Conservation (phyloP, 2,113 vertebrate genomes). For the Oenanthe oenanthe region DNA sequence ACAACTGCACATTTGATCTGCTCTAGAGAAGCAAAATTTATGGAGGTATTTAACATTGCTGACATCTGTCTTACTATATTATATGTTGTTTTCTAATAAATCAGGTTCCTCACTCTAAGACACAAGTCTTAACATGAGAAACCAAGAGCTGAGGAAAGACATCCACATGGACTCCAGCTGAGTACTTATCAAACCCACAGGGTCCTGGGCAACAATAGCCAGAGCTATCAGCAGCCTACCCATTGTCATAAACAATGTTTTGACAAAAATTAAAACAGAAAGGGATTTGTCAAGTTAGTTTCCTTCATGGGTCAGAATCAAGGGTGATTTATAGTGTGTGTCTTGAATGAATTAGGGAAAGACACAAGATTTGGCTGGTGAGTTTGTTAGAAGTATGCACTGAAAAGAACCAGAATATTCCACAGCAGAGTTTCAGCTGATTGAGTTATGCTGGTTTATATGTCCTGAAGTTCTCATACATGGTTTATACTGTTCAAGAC, state of each 20-base stretch:
- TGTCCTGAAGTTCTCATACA: not conserved
- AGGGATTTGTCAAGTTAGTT: constrained; percentile 19
- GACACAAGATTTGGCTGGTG: not conserved
- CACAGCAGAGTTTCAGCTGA: not conserved
- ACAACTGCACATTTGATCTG: not conserved
- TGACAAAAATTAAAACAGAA: not conserved
- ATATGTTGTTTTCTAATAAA: constrained; percentile 41
- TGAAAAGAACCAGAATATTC: not conserved
- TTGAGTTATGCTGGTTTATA: fast-evolving
- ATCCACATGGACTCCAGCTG: constrained; percentile 11
- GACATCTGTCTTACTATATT: constrained; percentile 42
- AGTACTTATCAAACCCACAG: not conserved
- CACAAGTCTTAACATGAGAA: constrained; percentile 56
- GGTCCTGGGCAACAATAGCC: not conserved
- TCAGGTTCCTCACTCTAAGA: constrained; percentile 6
- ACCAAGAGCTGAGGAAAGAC: constrained; percentile 4
- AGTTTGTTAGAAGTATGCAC: not conserved
- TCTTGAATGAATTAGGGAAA: not conserved
- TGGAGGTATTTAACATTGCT: constrained; percentile 32
- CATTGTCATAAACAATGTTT: not conserved
- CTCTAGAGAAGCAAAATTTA: constrained; percentile 20
- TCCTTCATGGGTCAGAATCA: not conserved
- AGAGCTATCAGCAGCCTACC: constrained; percentile 14
- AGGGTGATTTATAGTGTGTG: not conserved
- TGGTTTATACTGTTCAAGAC: not conserved